These are phyloP conservation scores for Scaptomyza parva DNA, from an alignment of 2,888 invertebrate genomes.

Conservation along the genomic window DNA sequence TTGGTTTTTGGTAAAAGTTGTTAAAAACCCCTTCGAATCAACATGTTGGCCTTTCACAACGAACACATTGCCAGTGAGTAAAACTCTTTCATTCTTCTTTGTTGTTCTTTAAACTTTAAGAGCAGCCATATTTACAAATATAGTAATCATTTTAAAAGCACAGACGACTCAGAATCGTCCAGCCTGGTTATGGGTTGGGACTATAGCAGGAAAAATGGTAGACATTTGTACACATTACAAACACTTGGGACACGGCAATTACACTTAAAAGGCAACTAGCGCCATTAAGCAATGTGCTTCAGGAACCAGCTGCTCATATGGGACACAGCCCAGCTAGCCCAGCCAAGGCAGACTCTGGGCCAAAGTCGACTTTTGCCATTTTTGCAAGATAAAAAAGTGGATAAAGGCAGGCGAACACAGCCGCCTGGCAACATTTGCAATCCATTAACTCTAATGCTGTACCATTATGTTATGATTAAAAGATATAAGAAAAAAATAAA, in stretches of 20 bases:
- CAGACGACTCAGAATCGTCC: conserved; percentile 40
- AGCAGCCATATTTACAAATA: conserved; percentile 57
- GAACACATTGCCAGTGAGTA: conserved; percentile 85
- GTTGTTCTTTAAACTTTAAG: conserved; percentile 38
- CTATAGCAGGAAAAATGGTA: conserved; percentile 55
- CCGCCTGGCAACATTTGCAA: conserved; percentile 72
- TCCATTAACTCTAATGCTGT: conserved; percentile 71
- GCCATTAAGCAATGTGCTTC: conserved; percentile 69
- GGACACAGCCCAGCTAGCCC: conserved; percentile 15
- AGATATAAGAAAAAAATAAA: conserved; percentile 13
- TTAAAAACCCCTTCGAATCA: conserved; percentile 55
- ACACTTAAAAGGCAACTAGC: conserved; percentile 79
- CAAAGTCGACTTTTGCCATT: conserved; percentile 33
- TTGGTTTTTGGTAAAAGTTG: too few species aligned
- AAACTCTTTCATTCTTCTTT: conserved; percentile 27
- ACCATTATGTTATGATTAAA: conserved; percentile 71
- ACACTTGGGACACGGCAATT: conserved; percentile 79
- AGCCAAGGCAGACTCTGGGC: conserved; percentile 17
- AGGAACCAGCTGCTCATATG: conserved; percentile 66
- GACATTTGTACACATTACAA: conserved; percentile 74
- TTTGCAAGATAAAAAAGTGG: conserved; percentile 62
- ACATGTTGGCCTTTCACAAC: conserved; percentile 85
- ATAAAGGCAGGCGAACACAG: conserved; percentile 27
- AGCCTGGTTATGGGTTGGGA: conserved; percentile 1
- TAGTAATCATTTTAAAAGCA: conserved; percentile 80